A percentile compares a stretch with the other conserved stretches of the same genome.
These are phyloP conservation scores for Volucella inflata DNA, from an alignment of 2,888 invertebrate genomes.

Conservation along the genomic window DNA sequence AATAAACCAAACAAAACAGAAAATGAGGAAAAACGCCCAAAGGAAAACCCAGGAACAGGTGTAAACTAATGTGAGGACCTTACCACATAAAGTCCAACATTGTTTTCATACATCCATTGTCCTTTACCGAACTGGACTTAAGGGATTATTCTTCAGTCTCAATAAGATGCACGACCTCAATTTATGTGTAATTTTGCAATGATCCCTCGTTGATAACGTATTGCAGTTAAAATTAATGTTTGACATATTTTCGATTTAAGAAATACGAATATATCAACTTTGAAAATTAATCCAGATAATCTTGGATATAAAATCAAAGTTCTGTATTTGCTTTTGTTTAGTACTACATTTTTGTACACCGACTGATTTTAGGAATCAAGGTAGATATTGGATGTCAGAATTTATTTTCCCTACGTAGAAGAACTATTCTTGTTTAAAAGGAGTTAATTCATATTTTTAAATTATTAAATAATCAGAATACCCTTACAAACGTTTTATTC, in stretches of 20 bases:
- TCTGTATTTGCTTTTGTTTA: not conserved
- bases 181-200: conserved; percentile 36
- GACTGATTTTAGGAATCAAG: too few relatives aligned
- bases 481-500: too few relatives aligned
- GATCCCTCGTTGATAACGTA: conserved; percentile 64
- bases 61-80: conserved; percentile 62
- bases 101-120: conserved; percentile 32
- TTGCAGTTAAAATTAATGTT: conserved; percentile 62
- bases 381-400: too few relatives aligned
- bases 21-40: conserved; percentile 39
- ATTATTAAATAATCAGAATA: too few relatives aligned
- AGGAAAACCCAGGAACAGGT: conserved; percentile 58
- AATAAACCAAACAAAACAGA: conserved; percentile 41
- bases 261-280: not conserved
- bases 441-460: too few relatives aligned
- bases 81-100: conserved; percentile 32
- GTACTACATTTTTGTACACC: too few relatives aligned
- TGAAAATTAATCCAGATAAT: conserved; percentile 5
- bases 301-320: conserved; percentile 2
- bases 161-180: conserved; percentile 38
- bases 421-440: too few relatives aligned
- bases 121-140: conserved; percentile 49
- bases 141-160: conserved; percentile 47
- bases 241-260: conserved; percentile 56
- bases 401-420: too few relatives aligned